Evolutionary conservation across 2,797 vertebrate genomes (phyloP).

Genomic region (Crocodylus rhombifer): DNA sequence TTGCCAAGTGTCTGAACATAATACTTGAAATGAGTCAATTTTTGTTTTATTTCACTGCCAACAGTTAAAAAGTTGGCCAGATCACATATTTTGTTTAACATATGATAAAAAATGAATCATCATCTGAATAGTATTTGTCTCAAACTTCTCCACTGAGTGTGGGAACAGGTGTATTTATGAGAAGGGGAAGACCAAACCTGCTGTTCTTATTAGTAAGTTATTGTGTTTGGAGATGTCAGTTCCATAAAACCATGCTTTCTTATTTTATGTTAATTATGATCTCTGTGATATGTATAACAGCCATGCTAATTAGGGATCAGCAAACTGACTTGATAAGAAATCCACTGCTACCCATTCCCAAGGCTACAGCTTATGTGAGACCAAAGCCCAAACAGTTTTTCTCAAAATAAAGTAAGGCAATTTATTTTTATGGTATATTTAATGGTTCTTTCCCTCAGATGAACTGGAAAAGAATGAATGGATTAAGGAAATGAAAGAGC

Average conservation of each 20-base stretch:
- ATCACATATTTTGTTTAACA: accelerated
- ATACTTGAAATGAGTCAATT: not conserved
- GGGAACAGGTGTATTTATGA: not conserved
- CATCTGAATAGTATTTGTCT: not conserved
- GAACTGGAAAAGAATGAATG: not conserved
- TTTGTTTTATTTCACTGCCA: slow-evolving; percentile 8
- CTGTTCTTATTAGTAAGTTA: not conserved
- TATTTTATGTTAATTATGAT: not conserved
- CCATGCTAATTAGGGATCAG: not conserved
- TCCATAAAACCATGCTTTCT: not conserved
- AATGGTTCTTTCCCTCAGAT: not conserved
- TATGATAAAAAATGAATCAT: slow-evolving; percentile 27
- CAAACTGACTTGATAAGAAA: not conserved
- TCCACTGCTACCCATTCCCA: not conserved
- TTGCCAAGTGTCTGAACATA: not conserved
- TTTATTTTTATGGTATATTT: not conserved
- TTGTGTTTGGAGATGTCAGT: not conserved
- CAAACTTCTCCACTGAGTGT: not conserved
- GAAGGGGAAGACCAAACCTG: not conserved
- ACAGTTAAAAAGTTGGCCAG: not conserved
- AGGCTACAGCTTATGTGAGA: not conserved
- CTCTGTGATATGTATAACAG: not conserved
- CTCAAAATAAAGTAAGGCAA: not conserved
- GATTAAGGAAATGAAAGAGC: not conserved
- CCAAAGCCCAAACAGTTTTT: too few species aligned